Evolutionary conservation across 2,797 vertebrate species (phyloP), one percentile per base, ranked within the genome.

Genomic region (Rallus crepitans): DNA sequence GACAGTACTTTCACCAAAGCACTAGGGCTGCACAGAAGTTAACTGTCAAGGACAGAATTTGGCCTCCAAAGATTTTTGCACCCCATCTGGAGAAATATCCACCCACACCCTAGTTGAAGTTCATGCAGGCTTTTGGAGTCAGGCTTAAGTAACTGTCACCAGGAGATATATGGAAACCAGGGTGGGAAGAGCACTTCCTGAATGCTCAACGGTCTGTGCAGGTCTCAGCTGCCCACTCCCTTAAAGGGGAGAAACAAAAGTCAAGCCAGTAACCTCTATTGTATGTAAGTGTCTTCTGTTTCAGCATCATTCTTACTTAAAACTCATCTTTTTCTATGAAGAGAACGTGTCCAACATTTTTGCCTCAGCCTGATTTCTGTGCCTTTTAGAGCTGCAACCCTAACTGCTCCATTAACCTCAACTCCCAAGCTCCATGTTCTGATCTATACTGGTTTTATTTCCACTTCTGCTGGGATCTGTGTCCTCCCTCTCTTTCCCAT

Each of bases 181-280:
- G 90, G 92, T 95, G 94, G 96, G 96, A 96, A 94, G 81, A 94
- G 90, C 64, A 87, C 81, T 95, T 95, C 75, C 91, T 87, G 93
- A 89, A 82, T 52, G 78, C 68, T 82, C 24, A 90, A 47, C 80
- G 63, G 40, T 81, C 86, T 84, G 7, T 53, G 35, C 85, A 24
- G 91, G 77, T 94, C 83, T 88, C 86, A 75, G 93, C 91, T 95
- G 91, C 93, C 86, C 90, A 78, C 71, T 94, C 63, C 37, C 27
- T 40, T 39, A 23, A 66, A 64, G 31, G 2, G 18, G 6, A 11
- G 50, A 39, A 83, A 83, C 47, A 71, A 93, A 93, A 94, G 0
- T 33, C 70, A 56, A 61, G 79, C 16, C 28, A 66, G 3, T 77
- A 27, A 66, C 23, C 42, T 89, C 23, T n/a, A 13, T 39, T 70